These are phyloP conservation scores for Leptopilina clavipes DNA, from an alignment of 1,140 invertebrate species.

Conservation along the genomic window DNA sequence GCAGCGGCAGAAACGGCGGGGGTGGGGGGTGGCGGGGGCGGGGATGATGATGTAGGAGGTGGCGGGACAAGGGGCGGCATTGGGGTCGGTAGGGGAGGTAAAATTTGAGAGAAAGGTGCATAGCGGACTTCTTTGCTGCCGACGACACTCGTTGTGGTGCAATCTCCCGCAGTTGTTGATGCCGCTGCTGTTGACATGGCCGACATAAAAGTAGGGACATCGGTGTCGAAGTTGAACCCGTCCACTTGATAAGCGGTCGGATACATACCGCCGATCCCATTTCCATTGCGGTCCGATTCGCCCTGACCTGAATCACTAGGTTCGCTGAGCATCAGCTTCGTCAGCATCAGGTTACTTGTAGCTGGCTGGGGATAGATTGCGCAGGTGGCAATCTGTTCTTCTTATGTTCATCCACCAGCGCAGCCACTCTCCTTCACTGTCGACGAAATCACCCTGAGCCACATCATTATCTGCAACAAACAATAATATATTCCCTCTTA, in stretches of 20 bases:
- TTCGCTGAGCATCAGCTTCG: conserved; percentile 67
- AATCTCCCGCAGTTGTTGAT: conserved; percentile 53
- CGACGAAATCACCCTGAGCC: conserved; percentile 55
- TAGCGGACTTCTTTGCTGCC: conserved; percentile 75
- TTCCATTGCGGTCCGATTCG: conserved; percentile 67
- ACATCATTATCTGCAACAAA: conserved; percentile 60
- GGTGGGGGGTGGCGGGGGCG: conserved; percentile 72
- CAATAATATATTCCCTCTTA: conserved; percentile 38
- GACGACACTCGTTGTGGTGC: conserved; percentile 50
- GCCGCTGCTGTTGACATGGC: conserved; percentile 51
- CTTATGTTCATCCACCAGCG: conserved; percentile 52
- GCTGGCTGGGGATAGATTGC: conserved; percentile 56
- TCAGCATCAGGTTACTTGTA: conserved; percentile 69
- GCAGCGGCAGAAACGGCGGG: conserved; percentile 75
- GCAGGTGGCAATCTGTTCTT: conserved; percentile 50
- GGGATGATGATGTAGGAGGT: conserved; percentile 61
- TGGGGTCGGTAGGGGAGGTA: conserved; percentile 65
- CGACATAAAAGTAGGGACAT: conserved; percentile 47
- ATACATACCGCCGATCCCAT: conserved; percentile 61
- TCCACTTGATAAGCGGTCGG: conserved; percentile 56
- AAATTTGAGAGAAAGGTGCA: conserved; percentile 75
- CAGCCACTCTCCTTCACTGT: conserved; percentile 53
- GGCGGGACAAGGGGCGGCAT: conserved; percentile 77
- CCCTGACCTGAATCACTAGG: conserved; percentile 64
- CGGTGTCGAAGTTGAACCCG: conserved; percentile 54